These are phyloP conservation scores for Prenolepis imparis DNA, from an alignment of 2,888 invertebrate genomes.

Conservation along the genomic window DNA sequence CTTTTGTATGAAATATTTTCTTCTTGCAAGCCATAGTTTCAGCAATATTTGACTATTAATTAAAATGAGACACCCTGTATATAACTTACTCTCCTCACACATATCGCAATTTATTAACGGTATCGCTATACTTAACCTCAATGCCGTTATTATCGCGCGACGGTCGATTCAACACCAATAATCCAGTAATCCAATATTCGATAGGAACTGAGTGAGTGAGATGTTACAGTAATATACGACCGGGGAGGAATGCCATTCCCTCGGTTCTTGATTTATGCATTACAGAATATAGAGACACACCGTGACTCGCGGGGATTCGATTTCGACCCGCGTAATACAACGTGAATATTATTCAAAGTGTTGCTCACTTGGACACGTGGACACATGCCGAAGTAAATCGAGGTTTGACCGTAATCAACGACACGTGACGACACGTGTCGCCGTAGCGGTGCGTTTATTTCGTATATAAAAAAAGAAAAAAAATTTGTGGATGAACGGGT, in stretches of 20 bases:
- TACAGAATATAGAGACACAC: conserved; percentile 72
- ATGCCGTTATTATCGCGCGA: conserved; percentile 37
- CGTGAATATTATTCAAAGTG: conserved; percentile 82
- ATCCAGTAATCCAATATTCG: conserved; percentile 70
- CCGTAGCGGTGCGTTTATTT: conserved; percentile 58
- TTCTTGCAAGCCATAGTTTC: no score
- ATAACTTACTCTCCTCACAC: neutral
- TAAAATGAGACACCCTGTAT: no score
- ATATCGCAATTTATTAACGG: conserved; percentile 42
- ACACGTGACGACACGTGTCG: conserved; percentile 84
- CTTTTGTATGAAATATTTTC: no score
- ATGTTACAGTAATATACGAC: conserved; percentile 73
- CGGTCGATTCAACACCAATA: conserved; percentile 57
- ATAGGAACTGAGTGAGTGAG: conserved; percentile 64
- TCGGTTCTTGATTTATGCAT: conserved; percentile 77
- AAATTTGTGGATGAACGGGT: conserved; percentile 41
- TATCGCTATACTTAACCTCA: conserved; percentile 35
- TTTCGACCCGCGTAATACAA: conserved; percentile 54
- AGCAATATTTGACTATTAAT: no score
- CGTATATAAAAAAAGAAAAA: conserved; percentile 49
- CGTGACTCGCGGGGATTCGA: conserved; percentile 67
- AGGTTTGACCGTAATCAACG: conserved; percentile 81
- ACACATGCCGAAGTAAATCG: conserved; percentile 78
- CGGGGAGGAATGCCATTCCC: conserved; percentile 70
- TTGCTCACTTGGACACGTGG: conserved; percentile 82